Conservation (phyloP, 2,113 vertebrate species). For the Spea bombifrons region DNA sequence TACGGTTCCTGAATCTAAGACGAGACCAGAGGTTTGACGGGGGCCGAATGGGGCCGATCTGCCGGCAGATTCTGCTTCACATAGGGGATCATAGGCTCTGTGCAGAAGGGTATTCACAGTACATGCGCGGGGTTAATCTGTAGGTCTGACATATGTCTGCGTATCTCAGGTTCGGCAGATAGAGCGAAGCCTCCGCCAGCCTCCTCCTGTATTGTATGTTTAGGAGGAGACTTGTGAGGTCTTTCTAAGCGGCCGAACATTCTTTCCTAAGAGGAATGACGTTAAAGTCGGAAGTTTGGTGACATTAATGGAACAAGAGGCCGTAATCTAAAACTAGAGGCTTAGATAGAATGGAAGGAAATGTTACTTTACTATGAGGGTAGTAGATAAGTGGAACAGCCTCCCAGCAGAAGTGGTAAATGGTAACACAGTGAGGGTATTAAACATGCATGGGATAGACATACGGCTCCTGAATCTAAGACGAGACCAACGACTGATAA, state of each 20-base stretch:
- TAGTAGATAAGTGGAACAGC: no score
- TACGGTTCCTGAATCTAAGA: no score
- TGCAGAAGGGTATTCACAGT: slow-evolving; percentile 38
- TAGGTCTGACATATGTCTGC: slow-evolving; percentile 3
- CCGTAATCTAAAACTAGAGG: no score
- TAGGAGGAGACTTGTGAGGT: neutral
- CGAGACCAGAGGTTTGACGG: no score
- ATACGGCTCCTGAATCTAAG: no score
- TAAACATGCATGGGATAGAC: no score
- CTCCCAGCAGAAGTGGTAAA: no score
- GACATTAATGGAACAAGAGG: neutral
- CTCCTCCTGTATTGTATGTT: neutral
- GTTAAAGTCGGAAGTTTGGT: neutral
- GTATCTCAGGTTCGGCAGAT: neutral
- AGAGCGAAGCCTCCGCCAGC: neutral
- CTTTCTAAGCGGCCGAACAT: neutral
- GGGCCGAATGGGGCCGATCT: no score
- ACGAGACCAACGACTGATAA: no score
- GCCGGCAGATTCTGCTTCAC: slow-evolving; percentile 14
- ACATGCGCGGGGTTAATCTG: slow-evolving; percentile 35
- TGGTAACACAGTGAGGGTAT: no score
- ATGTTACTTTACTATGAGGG: no score
- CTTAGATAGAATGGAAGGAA: no score
- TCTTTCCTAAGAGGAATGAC: neutral
- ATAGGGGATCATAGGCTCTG: slow-evolving; percentile 11